phyloP scores from a whole-genome alignment of 2,797 vertebrate species.

The Catharus ustulatus region DNA sequence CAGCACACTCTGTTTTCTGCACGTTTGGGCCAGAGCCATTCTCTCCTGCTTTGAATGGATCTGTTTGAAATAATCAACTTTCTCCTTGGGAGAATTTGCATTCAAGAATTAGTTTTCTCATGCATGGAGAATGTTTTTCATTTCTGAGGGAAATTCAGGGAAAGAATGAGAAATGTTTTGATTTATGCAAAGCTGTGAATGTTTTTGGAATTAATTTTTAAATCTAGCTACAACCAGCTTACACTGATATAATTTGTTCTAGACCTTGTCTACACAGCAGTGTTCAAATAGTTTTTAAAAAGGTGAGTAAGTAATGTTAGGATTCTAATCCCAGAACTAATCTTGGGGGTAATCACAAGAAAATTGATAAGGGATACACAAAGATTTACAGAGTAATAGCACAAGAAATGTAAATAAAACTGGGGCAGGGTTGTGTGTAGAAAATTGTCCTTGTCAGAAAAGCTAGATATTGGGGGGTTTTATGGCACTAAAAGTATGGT shows the following conservation, averaged over 20 bases:
- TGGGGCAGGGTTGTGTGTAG: background rate
- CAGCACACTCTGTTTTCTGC: background rate
- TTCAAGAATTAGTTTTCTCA: slow-evolving; percentile 47
- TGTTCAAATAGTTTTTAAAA: background rate
- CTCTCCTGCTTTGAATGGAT: background rate
- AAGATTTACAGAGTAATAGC: background rate
- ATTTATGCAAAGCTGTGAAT: slow-evolving; percentile 49
- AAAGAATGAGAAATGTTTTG: slow-evolving; percentile 41
- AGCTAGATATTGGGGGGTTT: background rate
- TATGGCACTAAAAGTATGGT: background rate
- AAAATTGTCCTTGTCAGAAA: slow-evolving; percentile 6
- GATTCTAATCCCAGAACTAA: background rate
- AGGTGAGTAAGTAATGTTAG: background rate
- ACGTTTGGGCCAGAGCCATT: background rate
- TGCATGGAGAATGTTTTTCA: slow-evolving; percentile 11
- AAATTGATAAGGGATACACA: background rate
- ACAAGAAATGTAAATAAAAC: background rate
- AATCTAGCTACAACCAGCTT: slow-evolving; percentile 25
- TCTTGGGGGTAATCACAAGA: background rate
- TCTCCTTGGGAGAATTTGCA: slow-evolving; percentile 27
- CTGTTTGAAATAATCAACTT: slow-evolving; percentile 40
- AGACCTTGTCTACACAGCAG: background rate
- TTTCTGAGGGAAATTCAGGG: slow-evolving; percentile 44
- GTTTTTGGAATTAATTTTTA: slow-evolving; percentile 55
- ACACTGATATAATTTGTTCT: slow-evolving; percentile 2